Evolutionary conservation across 2,113 vertebrate species (phyloP).

Genomic region (Anolis carolinensis): DNA sequence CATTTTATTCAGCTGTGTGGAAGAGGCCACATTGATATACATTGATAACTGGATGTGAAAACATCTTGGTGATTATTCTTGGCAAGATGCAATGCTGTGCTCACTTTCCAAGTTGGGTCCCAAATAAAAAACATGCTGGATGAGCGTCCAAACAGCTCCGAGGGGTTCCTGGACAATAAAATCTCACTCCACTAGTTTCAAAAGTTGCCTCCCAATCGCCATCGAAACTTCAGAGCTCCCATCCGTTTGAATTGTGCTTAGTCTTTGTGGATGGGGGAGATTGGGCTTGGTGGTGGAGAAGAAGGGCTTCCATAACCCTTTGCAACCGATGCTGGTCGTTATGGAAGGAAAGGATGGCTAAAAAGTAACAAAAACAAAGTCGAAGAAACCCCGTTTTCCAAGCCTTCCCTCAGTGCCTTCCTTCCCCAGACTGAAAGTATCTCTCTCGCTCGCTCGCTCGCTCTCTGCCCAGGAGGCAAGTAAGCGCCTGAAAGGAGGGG

Average conservation of each 20-base stretch:
- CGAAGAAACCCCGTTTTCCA: neutral
- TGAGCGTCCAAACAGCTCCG: too few relatives aligned
- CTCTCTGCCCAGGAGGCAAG: conserved; percentile 13
- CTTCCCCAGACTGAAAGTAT: neutral
- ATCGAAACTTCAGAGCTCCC: neutral
- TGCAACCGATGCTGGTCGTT: neutral
- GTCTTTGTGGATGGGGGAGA: neutral
- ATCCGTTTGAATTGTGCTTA: neutral
- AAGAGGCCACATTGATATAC: too few relatives aligned
- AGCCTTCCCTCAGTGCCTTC: neutral
- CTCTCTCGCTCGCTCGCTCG: neutral
- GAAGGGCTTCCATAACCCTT: neutral
- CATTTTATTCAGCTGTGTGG: too few relatives aligned
- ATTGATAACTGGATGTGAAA: too few relatives aligned
- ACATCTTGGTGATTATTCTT: neutral
- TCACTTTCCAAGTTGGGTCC: neutral
- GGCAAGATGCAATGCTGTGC: neutral
- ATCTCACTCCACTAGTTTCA: neutral
- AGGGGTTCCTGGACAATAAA: neutral
- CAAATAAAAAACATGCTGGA: too few relatives aligned
- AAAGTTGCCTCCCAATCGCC: neutral
- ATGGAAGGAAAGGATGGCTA: neutral
- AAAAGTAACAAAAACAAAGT: too few relatives aligned
- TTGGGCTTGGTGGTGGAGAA: neutral
- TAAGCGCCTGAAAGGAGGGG: neutral